Percentiles rank a stretch among this genome's conserved stretches.
Evolutionary conservation across 2,888 invertebrate genomes (phyloP).

Genomic region (Corythucha ciliata): DNA sequence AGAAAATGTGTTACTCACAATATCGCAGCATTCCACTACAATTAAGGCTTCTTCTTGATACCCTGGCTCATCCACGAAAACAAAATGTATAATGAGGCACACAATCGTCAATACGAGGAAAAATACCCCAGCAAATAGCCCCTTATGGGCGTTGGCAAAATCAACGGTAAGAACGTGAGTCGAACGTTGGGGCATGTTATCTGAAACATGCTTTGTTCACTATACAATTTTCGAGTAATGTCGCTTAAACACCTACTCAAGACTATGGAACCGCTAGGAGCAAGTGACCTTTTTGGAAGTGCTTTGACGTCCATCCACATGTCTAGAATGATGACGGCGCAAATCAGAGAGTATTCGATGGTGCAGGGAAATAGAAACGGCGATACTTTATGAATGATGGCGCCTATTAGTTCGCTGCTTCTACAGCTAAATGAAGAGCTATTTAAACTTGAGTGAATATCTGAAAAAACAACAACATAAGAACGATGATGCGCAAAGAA

Average conservation of each 20-base stretch:
- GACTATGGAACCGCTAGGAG: background rate
- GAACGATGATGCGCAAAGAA: background rate
- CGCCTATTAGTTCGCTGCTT: slow-evolving; percentile 57
- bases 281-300: slow-evolving; percentile 37
- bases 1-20: too few species aligned
- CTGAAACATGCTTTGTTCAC: background rate
- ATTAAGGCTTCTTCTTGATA: too few species aligned
- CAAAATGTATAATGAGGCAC: slow-evolving; percentile 84
- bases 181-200: background rate
- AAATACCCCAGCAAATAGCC: slow-evolving; percentile 53
- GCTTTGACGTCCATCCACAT: slow-evolving; percentile 81
- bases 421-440: slow-evolving; percentile 7
- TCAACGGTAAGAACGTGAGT: slow-evolving; percentile 43
- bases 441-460: background rate
- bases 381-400: slow-evolving; percentile 59
- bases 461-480: background rate
- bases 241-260: background rate
- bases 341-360: slow-evolving; percentile 84
- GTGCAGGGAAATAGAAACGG: slow-evolving; percentile 84
- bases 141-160: slow-evolving; percentile 50
- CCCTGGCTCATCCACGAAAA: slow-evolving; percentile 49
- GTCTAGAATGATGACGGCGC: slow-evolving; percentile 78
- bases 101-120: slow-evolving; percentile 74
- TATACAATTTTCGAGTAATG: background rate
- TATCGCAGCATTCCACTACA: too few species aligned